phyloP scores from a whole-genome alignment of 2,797 vertebrate species.

The Coccyzus lansbergi region DNA sequence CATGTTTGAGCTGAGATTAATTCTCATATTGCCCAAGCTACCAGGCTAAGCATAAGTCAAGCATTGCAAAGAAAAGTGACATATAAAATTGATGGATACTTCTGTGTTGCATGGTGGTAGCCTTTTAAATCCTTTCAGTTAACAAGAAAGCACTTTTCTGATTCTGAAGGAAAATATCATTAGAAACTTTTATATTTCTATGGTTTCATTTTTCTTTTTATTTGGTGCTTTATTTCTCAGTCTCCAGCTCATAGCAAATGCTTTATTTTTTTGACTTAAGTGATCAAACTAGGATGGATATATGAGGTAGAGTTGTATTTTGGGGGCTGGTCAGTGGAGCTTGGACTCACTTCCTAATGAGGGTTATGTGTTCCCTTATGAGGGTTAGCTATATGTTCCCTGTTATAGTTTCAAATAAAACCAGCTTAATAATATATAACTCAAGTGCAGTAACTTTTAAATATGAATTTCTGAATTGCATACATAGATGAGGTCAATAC shows the following conservation, averaged over 20 bases:
- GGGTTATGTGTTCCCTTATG: too few species aligned
- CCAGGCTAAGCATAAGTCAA: neutral
- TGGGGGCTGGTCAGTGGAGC: neutral
- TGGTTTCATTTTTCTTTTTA: neutral
- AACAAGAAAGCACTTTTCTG: neutral
- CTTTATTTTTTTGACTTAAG: neutral
- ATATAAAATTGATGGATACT: neutral
- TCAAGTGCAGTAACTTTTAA: neutral
- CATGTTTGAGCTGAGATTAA: neutral
- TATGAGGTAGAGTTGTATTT: neutral
- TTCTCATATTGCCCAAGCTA: neutral
- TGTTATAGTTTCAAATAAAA: neutral
- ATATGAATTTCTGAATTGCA: neutral
- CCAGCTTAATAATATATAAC: neutral
- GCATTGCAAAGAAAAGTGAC: neutral
- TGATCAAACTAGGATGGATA: neutral
- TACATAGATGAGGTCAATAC: neutral
- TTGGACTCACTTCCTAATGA: neutral
- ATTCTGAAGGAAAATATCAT: neutral
- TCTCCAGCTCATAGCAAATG: neutral
- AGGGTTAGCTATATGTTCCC: neutral
- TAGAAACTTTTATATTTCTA: neutral
- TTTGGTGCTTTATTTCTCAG: neutral
- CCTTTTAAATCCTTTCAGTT: neutral
- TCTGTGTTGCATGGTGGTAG: fast-evolving